Evolutionary conservation across 2,797 vertebrate genomes (phyloP), one percentile per base, ranked within the genome.

Genomic region (Salmo trutta): DNA sequence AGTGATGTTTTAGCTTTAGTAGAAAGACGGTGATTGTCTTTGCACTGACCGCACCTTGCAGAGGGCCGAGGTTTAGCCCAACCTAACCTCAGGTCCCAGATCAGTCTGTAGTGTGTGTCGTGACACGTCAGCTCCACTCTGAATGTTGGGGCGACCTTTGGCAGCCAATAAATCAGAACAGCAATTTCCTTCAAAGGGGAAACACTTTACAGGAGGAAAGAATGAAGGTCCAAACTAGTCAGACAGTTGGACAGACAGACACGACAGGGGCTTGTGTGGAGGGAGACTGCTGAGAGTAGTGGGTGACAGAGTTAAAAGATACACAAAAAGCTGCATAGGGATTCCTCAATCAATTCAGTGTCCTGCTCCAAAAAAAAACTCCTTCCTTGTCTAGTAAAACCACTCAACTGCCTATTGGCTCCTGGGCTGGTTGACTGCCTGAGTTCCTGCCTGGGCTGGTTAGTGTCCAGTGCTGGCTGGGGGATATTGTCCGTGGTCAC

Each of bases 401-500:
- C 14, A 29, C 29, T 31, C 15, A 15, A 31, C 65, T 14, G 8
- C 24, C 12, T 12, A 14, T 66, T n/a, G 53, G 17, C 83, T 52
- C 82, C 86, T 85, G 71, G 76, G 75, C 85, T 85, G 79, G 82
- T 84, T 82, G 82, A 65, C 52, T 27, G 29, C 29, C 21, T 47
- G 75, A 53, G 31, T 75, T 56, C 71, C 54, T 31, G 75, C 54
- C 36, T 24, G 68, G 73, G 69, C 27, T 59, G 66, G 74, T 75
- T 90, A 47, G 72, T 56, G 47, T 79, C 74, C 73, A 52, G 47
- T 16, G 33, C 41, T 21, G 27, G 24, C 67, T 21, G 78, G 82
- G 77, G 82, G 83, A 79, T 73, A 74, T 89, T 47, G 21, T 24
- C 10, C 52, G 72, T 54, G 0, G 79, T 78, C 95, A 94, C 95